Percentiles rank a stretch among this genome's conserved stretches.
Evolutionary conservation across 2,888 invertebrate genomes (phyloP).

Genomic region (Pseudeuparius sepicola): DNA sequence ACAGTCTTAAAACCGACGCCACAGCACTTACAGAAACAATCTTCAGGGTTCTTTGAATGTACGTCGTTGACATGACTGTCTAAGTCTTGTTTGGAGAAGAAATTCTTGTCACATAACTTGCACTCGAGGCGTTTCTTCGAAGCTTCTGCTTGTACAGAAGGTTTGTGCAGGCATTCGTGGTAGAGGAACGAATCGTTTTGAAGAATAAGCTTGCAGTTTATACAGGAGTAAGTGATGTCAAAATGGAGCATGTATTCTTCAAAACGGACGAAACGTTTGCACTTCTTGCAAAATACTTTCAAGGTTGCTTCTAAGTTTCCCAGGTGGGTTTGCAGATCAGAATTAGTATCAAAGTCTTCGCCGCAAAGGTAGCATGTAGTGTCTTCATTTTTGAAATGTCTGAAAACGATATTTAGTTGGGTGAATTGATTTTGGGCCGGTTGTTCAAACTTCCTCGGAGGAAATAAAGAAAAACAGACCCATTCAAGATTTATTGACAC

Average conservation of each 20-base stretch:
- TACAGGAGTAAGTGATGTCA: constrained; percentile 20
- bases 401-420: too few species aligned
- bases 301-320: too few species aligned
- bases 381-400: too few species aligned
- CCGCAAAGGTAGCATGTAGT: too few species aligned
- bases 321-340: too few species aligned
- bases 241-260: constrained; percentile 18
- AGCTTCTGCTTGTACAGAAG: constrained; percentile 14
- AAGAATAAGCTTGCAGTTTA: constrained; percentile 18
- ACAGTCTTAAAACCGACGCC: constrained; percentile 8
- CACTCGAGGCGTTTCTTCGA: constrained; percentile 13
- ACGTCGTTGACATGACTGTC: constrained; percentile 16
- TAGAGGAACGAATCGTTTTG: constrained; percentile 13
- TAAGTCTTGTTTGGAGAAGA: constrained; percentile 17
- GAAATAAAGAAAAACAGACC: too few species aligned
- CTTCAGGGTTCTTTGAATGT: constrained; percentile 8
- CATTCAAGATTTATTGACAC: too few species aligned
- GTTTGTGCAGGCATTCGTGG: constrained; percentile 19
- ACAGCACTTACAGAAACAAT: constrained; percentile 20
- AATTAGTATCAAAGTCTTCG: too few species aligned
- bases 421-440: too few species aligned
- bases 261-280: constrained; percentile 14
- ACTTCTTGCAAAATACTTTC: too few species aligned
- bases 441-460: too few species aligned
- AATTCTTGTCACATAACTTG: constrained; percentile 17